Base-by-base conservation (phyloP, 2,113 vertebrate genomes). In the Morone saxatilis region DNA sequence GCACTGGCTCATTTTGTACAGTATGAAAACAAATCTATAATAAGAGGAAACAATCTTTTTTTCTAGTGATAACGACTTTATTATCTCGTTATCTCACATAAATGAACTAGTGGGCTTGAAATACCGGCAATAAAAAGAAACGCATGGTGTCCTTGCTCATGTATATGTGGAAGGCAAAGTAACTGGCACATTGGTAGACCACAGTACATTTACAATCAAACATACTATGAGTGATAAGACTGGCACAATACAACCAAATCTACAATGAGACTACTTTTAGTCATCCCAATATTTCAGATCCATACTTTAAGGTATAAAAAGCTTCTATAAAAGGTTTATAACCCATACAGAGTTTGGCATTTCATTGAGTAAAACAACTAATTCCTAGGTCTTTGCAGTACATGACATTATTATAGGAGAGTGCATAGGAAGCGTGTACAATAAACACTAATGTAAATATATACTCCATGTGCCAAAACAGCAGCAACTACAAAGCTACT, bases 171-270 rank as follows among this genome's bases (percentile, higher is more conserved):
- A 11, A 78, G 31, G 31, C 41, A 36, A 69, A 40, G 17, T 54
- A 74, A 38, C 4, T 81, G 66, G 65, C 76, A 87, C 41, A 31
- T 48, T 50, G 41, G 25, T 25, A 8, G 19, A 76, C 54, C 43
- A 81, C 31, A 50, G 16, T 12, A 14, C 11, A n/a, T n/a, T 6
- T 68, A 41, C 31, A 31, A 31, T 31, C 31, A 48, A 51, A 70
- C 2, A 25, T 6, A 57, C 3, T 45, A 31, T 5, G n/a, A 73
- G 22, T 19, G 5, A 20, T 11, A 40, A 74, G 16, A 25, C 4
- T 81, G 70, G 66, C 76, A 87, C 41, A 31, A 47, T 43, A 9
- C 38, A 65, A 50, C 4, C 6, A 57, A 40, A 57, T 22, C 11
- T 20, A 66, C 19, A 12, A 17, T 22, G 8, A 68, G 3, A 41